phyloP scores from a whole-genome alignment of 2,888 invertebrate species.

The Volucella zonaria region DNA sequence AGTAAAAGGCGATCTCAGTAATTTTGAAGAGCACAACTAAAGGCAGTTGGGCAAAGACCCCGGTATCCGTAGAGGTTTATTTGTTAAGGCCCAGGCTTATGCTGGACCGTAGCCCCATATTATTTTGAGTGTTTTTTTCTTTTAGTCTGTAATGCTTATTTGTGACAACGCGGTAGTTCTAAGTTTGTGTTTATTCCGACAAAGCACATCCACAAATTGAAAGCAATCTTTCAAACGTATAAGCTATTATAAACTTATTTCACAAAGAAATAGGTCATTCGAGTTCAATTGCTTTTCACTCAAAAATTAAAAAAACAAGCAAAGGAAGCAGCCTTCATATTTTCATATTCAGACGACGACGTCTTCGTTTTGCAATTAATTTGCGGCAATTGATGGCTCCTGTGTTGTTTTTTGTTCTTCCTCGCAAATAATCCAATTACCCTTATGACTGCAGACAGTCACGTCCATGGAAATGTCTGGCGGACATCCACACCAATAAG shows the following conservation, averaged over 20 bases:
- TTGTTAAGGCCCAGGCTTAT: too few species aligned
- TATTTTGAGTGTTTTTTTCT: too few species aligned
- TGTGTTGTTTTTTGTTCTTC: conserved; percentile 24
- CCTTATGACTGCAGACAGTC: conserved; percentile 41
- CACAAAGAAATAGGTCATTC: conserved; percentile 48
- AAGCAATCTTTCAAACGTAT: background rate
- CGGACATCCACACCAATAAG: conserved; percentile 55
- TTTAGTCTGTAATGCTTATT: too few species aligned
- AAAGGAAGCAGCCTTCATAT: conserved; percentile 8
- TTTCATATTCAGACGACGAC: conserved; percentile 14
- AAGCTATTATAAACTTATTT: conserved; percentile 11
- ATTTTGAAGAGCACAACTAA: too few species aligned
- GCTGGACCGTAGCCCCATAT: too few species aligned
- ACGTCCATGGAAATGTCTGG: conserved; percentile 60
- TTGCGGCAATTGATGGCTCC: conserved; percentile 62
- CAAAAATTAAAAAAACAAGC: conserved; percentile 8
- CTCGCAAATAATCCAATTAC: conserved; percentile 66
- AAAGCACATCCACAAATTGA: background rate
- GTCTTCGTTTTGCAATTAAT: conserved; percentile 45
- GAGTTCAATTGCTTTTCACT: conserved; percentile 45
- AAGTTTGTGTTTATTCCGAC: too few species aligned
- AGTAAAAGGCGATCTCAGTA: too few species aligned
- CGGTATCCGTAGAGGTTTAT: too few species aligned
- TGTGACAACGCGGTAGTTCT: too few species aligned
- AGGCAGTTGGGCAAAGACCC: too few species aligned